Conservation (phyloP, 2,888 invertebrate species). For the Thyatira batis region DNA sequence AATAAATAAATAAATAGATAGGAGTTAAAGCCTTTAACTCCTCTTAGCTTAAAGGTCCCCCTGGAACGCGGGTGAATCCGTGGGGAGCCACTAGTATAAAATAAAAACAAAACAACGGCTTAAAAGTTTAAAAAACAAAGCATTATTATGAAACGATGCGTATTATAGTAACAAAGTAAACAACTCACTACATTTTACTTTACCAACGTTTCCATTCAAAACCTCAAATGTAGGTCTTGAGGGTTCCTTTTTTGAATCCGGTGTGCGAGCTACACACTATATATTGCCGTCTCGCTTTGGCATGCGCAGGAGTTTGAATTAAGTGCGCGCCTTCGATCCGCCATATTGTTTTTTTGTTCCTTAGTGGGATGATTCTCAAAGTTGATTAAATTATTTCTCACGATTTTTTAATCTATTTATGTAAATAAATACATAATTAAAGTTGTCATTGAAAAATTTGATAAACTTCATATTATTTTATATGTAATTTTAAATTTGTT, state of each 20-base stretch:
- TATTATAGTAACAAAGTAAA: not conserved
- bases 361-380: slow-evolving; percentile 16
- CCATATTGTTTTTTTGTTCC: slow-evolving; percentile 28
- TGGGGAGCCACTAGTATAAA: no score
- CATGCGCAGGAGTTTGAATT: slow-evolving; percentile 26
- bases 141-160: not conserved
- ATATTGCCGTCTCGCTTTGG: slow-evolving; percentile 21
- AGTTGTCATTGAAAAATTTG: no score
- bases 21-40: no score
- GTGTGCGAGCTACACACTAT: slow-evolving; percentile 45
- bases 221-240: slow-evolving; percentile 14
- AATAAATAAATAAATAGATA: no score
- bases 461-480: no score
- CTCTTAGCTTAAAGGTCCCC: no score
- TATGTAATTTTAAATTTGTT: no score
- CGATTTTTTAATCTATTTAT: not conserved
- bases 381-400: slow-evolving; percentile 10
- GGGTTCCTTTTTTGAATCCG: slow-evolving; percentile 55
- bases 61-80: no score
- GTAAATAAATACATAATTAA: no score
- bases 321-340: slow-evolving; percentile 20
- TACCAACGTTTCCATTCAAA: slow-evolving; percentile 3
- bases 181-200: not conserved
- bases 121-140: not conserved
- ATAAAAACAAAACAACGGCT: not conserved